Evolutionary conservation across 1,140 invertebrate genomes (phyloP).

Genomic region (Bombus fervidus): DNA sequence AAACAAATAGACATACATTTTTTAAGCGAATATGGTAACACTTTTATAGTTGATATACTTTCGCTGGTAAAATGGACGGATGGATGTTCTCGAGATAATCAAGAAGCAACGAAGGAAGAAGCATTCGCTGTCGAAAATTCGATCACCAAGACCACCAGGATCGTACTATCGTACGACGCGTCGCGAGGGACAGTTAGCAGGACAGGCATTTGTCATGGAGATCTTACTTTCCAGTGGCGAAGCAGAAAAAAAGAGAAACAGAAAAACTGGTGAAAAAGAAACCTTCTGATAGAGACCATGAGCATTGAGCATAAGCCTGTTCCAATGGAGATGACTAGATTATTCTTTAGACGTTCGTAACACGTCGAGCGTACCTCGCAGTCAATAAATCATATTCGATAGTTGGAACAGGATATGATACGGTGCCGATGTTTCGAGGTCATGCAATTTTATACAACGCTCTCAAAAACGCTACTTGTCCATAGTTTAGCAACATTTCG

Average conservation of each 20-base stretch:
- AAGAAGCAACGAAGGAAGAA: not conserved
- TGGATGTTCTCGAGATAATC: not conserved
- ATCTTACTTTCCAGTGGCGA: conserved; percentile 60
- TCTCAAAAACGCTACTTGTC: not conserved
- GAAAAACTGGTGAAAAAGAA: not conserved
- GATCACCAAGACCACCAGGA: conserved; percentile 65
- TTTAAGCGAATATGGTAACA: not conserved
- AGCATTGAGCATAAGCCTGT: conserved; percentile 18
- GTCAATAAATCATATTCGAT: conserved; percentile 57
- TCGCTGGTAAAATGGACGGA: not conserved
- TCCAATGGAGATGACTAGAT: conserved; percentile 34
- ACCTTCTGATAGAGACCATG: conserved; percentile 2
- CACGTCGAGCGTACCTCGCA: not conserved
- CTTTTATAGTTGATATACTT: not conserved
- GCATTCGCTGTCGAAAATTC: conserved; percentile 52
- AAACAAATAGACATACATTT: not conserved
- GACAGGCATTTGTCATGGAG: conserved; percentile 66
- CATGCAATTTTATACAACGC: not conserved
- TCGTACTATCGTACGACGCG: conserved; percentile 21
- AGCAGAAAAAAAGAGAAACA: not conserved
- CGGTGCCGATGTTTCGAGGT: not conserved
- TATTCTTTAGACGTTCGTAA: conserved; percentile 35
- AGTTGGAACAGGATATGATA: conserved; percentile 16
- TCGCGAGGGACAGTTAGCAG: conserved; percentile 21
- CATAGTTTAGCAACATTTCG: not conserved